Evolutionary conservation across 35 echinoderm and acorn worm genomes (phyloP).

Genomic region (Chiridota heheva): DNA sequence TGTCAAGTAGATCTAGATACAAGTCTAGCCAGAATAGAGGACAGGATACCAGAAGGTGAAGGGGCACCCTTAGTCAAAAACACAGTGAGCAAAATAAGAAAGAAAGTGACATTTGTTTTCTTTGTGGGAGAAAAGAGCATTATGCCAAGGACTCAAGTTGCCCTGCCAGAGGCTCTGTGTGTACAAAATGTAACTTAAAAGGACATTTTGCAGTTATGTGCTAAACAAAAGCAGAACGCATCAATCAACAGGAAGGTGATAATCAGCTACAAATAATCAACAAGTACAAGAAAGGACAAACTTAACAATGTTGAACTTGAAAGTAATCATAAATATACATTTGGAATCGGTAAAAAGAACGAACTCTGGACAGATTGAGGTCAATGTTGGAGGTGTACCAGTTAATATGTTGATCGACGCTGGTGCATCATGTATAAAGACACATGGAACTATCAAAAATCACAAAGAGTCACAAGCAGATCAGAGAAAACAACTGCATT

Average conservation of each 20-base stretch:
- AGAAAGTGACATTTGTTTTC: constrained; percentile 2
- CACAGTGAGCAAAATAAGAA: too few relatives aligned
- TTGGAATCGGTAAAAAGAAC: neutral
- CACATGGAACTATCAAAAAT: constrained; percentile 41
- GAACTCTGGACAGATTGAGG: neutral
- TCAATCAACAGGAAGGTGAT: constrained; percentile 3
- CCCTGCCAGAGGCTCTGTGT: neutral
- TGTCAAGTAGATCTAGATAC: neutral
- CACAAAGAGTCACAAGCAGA: constrained; percentile 34
- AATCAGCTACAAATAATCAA: neutral
- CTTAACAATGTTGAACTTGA: neutral
- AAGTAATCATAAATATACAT: neutral
- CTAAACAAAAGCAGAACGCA: neutral
- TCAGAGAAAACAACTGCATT: constrained; percentile 39
- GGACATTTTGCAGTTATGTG: constrained; percentile 18
- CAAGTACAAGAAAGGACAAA: neutral
- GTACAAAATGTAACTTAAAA: neutral
- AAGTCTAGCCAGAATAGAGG: constrained; percentile 12
- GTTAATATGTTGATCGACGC: constrained; percentile 23
- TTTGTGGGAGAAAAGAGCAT: constrained; percentile 1
- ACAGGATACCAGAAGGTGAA: neutral
- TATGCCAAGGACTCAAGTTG: neutral
- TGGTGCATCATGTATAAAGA: constrained; percentile 11
- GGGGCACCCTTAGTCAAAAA: neutral
- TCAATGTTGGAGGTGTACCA: neutral